Base-by-base conservation (phyloP, 2,888 invertebrate species). In the Drosophila heteroneura region DNA sequence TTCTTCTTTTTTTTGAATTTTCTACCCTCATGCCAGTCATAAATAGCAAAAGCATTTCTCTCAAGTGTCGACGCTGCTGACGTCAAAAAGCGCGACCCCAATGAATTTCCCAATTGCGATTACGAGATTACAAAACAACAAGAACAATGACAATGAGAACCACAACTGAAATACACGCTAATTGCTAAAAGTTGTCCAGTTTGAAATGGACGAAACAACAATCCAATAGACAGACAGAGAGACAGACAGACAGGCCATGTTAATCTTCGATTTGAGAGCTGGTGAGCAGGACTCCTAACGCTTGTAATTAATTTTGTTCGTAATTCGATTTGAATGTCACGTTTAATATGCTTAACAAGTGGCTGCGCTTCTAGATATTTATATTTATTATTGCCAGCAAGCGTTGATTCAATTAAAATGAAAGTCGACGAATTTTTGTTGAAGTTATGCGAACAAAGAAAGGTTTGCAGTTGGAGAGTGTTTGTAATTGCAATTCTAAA, bases 1-100 rank as follows among this genome's bases (percentile, higher is more conserved):
- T 5, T 19, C 28, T 26, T 2, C 5, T n/a, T n/a, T 12, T 28
- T 22, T 12, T 39, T 2, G 14, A 14, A 2, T 49, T 60, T 60
- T 60, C 6, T 33, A 16, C 12, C 47, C 51, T 5, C 2, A 35
- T 70, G 66, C 22, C 69, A 49, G 74, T 68, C 79, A 79, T 79
- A 83, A 79, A 79, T 79, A 74, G 76, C 4, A 60, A 69, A 60
- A 37, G 39, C 53, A 58, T 63, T 70, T 53, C 52, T 44, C 22
- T 35, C 47, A 64, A 64, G 53, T 70, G 72, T 70, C 60, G 51
- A 53, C 54, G 19, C 28, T 56, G 19, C 28, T 60, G 65, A 65
- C 65, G 65, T 73, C 73, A 62, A 67, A 74, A 69, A 52, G 32
- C 62, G 53, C 64, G 59, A 65, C 64, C 70, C 59, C 59, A 70